Base-by-base conservation (phyloP, 2,797 vertebrate genomes). In the Darevskia nairensis region DNA sequence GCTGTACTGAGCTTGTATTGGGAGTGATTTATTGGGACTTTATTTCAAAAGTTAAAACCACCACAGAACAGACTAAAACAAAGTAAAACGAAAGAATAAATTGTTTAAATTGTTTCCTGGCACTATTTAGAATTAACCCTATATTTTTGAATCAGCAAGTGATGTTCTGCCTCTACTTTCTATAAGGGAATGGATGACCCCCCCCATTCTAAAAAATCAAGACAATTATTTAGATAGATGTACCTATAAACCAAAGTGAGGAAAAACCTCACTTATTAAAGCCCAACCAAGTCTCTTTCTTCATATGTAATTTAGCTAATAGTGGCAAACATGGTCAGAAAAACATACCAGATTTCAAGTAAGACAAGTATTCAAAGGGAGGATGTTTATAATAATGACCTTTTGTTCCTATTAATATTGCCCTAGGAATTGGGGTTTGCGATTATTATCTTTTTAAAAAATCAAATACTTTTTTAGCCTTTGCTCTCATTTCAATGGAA, bases 401-500 rank as follows among this genome's bases (percentile, higher is more conserved):
- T 76, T 94, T 95, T 96, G 93, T 96, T 95, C 89, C 77, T 80
- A 94, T 87, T 64, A n/a, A 93, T 91, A 94, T 83, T 93, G 96
- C 96, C 96, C 94, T 89, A 92, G 95, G 96, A 81, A 95, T 88
- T 89, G 50, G 4, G 91, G 88, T 92, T 95, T 92, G 91, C 92
- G 91, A 95, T 95, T 94, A 94, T 95, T 94, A 94, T 41, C 3
- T 41, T 41, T 41, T 4, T 87, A 94, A 74, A 95, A 94, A 96
- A 94, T 94, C 95, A 95, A 93, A 94, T 86, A 93, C 93, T 95
- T 96, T 93, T 94, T 85, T 75, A 89, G 92, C 82, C 71, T 64
- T 92, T 95, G 93, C 93, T 88, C 89, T 35, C 0, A 85, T 90
- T 97, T 96, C 97, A 97, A 94, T 95, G 94, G 90, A 96, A 93